Evolutionary conservation across 2,888 invertebrate species (phyloP).

Genomic region (Auanema freiburgensis): DNA sequence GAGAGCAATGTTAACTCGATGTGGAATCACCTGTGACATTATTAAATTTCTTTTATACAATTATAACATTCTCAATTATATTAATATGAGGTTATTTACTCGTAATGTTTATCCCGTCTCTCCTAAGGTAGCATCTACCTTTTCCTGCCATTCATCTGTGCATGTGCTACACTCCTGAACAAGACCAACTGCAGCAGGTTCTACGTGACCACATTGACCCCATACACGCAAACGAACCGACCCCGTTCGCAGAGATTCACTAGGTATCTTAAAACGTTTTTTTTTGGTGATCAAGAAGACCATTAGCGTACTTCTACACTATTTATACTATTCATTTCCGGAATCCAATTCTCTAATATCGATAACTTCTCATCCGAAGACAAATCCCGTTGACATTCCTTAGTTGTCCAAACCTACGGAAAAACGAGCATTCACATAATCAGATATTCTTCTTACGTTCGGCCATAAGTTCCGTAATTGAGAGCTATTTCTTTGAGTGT

Average conservation of each 20-base stretch:
- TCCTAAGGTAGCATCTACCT: conserved; percentile 33
- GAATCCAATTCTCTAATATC: conserved; percentile 34
- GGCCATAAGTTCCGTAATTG: conserved; percentile 42
- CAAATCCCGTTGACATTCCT: conserved; percentile 26
- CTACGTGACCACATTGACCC: conserved; percentile 39
- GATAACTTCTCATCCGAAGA: conserved; percentile 37
- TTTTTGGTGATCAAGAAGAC: neutral
- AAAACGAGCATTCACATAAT: neutral
- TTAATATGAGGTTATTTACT: too few species aligned
- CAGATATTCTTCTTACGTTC: conserved; percentile 24
- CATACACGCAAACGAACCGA: conserved; percentile 33
- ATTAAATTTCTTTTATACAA: too few species aligned
- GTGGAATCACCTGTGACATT: too few species aligned
- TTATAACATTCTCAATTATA: too few species aligned
- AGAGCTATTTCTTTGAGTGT: conserved; percentile 33
- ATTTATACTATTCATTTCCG: conserved; percentile 15
- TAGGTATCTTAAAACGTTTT: conserved; percentile 25
- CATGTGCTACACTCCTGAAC: conserved; percentile 35
- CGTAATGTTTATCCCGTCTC: neutral
- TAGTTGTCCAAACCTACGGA: conserved; percentile 34
- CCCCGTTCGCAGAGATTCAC: conserved; percentile 26
- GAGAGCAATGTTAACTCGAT: too few species aligned
- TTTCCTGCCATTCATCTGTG: conserved; percentile 41
- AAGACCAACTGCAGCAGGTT: conserved; percentile 31
- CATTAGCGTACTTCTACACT: neutral